phyloP scores from a whole-genome alignment of 2,888 invertebrate genomes.

The Cartodere bifasciata region DNA sequence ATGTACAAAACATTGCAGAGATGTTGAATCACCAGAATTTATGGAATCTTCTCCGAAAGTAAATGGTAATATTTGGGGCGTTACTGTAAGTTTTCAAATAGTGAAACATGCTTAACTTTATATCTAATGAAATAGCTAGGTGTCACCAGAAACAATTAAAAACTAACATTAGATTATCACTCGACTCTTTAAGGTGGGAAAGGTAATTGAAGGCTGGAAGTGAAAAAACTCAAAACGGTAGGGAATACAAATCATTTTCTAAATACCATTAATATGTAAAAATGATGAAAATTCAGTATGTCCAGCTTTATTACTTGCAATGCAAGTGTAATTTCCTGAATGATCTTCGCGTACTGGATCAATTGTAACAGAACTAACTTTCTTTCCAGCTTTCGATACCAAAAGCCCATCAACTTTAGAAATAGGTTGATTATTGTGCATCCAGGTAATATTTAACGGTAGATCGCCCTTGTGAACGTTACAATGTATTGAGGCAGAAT shows the following conservation, averaged over 20 bases:
- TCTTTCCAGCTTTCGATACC: slow-evolving; percentile 36
- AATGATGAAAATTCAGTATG: slow-evolving; percentile 46
- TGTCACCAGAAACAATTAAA: too few relatives aligned
- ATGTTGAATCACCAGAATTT: slow-evolving; percentile 57
- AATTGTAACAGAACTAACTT: slow-evolving; percentile 44
- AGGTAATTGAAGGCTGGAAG: not conserved
- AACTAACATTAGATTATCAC: too few relatives aligned
- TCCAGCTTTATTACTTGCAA: slow-evolving; percentile 51
- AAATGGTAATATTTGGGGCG: slow-evolving; percentile 51
- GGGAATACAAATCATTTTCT: slow-evolving; percentile 15
- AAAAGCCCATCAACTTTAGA: slow-evolving; percentile 29
- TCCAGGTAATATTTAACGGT: slow-evolving; percentile 51
- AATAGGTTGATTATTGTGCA: slow-evolving; percentile 34
- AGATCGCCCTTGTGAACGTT: slow-evolving; percentile 58
- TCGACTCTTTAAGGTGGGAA: too few relatives aligned
- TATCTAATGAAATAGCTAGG: too few relatives aligned
- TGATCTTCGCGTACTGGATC: slow-evolving; percentile 45
- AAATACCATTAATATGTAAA: slow-evolving; percentile 54
- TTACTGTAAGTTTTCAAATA: slow-evolving; percentile 28
- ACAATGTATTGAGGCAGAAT: slow-evolving; percentile 54
- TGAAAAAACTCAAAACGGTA: slow-evolving; percentile 11
- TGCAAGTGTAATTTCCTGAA: slow-evolving; percentile 49
- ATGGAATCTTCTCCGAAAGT: slow-evolving; percentile 62
- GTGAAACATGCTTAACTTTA: too few relatives aligned
- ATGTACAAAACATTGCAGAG: slow-evolving; percentile 52